These are phyloP conservation scores for Pempheris klunzingeri DNA, from an alignment of 2,797 vertebrate species.

Conservation along the genomic window DNA sequence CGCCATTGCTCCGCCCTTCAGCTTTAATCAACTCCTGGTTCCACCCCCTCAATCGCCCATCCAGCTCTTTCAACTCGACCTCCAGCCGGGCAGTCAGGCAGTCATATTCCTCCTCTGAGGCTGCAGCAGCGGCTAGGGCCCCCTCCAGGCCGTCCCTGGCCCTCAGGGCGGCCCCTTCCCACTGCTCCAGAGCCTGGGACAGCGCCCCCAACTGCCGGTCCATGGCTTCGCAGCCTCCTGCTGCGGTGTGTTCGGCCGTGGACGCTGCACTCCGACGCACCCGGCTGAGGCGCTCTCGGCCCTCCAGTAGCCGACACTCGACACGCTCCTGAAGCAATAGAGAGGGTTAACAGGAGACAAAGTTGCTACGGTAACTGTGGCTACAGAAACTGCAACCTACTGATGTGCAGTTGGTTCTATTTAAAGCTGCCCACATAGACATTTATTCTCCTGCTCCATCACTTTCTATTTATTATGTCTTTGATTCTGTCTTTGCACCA, in stretches of 20 bases:
- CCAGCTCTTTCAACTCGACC: conserved; percentile 85
- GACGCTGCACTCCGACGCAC: conserved; percentile 85
- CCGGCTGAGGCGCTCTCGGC: conserved; percentile 89
- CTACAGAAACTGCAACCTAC: conserved; percentile 70
- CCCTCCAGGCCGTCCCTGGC: conserved; percentile 87
- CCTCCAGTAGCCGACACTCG: conserved; percentile 90
- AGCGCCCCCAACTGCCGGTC: conserved; percentile 93
- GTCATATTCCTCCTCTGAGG: conserved; percentile 91
- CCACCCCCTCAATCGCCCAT: conserved; percentile 86
- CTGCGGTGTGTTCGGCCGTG: conserved; percentile 87
- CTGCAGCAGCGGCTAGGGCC: conserved; percentile 86
- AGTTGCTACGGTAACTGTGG: conserved; percentile 87
- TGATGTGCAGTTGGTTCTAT: conserved; percentile 65
- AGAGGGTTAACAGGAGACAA: conserved; percentile 62
- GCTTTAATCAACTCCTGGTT: conserved; percentile 85
- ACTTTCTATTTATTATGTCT: conserved; percentile 28
- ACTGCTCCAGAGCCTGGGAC: conserved; percentile 92
- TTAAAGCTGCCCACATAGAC: conserved; percentile 67
- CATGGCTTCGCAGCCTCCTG: conserved; percentile 90
- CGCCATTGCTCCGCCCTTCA: conserved; percentile 89
- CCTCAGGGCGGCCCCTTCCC: conserved; percentile 90
- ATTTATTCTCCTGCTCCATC: conserved; percentile 28
- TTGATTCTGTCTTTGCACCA: conserved; percentile 32
- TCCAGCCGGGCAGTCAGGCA: conserved; percentile 87
- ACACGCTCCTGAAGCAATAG: conserved; percentile 90